phyloP scores from a whole-genome alignment of 1,140 invertebrate species.

The Prorops nasuta region DNA sequence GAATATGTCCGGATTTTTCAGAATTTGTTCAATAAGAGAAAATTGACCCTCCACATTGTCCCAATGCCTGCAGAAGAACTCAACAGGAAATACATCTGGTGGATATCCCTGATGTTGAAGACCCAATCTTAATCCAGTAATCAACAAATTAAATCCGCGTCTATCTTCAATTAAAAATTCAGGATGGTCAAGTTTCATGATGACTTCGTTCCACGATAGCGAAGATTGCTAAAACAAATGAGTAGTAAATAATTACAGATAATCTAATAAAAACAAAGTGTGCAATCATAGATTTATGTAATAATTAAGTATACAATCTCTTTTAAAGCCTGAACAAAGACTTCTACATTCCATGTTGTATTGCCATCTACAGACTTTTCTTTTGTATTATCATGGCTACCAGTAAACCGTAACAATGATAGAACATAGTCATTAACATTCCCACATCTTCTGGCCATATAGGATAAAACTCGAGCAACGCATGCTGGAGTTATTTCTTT shows the following conservation, averaged over 20 bases:
- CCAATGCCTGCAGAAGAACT: slow-evolving; percentile 87
- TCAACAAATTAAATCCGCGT: slow-evolving; percentile 76
- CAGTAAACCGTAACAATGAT: too few species aligned
- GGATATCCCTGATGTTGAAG: slow-evolving; percentile 73
- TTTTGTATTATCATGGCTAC: slow-evolving; percentile 45
- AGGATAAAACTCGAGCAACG: slow-evolving; percentile 79
- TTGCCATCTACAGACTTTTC: slow-evolving; percentile 50
- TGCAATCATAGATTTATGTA: slow-evolving; percentile 1
- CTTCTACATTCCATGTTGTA: slow-evolving; percentile 88
- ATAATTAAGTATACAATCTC: slow-evolving; percentile 66
- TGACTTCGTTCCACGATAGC: slow-evolving; percentile 90
- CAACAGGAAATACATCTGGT: slow-evolving; percentile 80
- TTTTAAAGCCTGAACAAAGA: slow-evolving; percentile 87
- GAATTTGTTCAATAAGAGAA: slow-evolving; percentile 79
- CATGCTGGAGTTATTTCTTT: slow-evolving; percentile 75
- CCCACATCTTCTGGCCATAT: slow-evolving; percentile 82
- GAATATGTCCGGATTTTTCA: slow-evolving; percentile 91
- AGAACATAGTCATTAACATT: slow-evolving; percentile 72
- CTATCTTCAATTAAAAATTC: slow-evolving; percentile 88
- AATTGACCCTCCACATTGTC: slow-evolving; percentile 91
- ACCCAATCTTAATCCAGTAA: slow-evolving; percentile 77
- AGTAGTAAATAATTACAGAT: not conserved
- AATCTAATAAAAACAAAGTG: too few species aligned
- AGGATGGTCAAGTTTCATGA: slow-evolving; percentile 84
- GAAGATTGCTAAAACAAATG: slow-evolving; percentile 61